phyloP scores from a whole-genome alignment of 2,888 invertebrate genomes.

The Synergus laeviventris region DNA sequence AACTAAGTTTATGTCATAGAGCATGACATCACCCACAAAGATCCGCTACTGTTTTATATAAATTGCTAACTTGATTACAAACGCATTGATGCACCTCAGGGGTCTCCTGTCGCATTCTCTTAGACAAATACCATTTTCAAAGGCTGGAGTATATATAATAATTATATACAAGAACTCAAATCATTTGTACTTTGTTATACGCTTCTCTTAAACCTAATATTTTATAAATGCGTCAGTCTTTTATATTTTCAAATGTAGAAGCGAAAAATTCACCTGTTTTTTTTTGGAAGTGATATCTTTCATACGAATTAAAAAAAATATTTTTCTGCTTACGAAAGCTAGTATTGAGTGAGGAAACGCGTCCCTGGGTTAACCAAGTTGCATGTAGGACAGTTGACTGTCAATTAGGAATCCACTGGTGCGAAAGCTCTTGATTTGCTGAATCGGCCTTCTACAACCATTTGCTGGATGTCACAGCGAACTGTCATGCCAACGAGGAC shows the following conservation, averaged over 20 bases:
- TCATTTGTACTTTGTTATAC: not conserved
- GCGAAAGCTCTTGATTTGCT: slow-evolving; percentile 64
- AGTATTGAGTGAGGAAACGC: slow-evolving; percentile 1
- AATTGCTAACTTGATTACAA: slow-evolving; percentile 74
- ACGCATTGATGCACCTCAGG: slow-evolving; percentile 63
- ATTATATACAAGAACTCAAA: not conserved
- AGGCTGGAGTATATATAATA: slow-evolving; percentile 16
- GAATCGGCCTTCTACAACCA: slow-evolving; percentile 65
- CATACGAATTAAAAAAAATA: not conserved
- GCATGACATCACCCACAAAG: slow-evolving; percentile 59
- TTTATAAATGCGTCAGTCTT: not conserved
- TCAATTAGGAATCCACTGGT: slow-evolving; percentile 64
- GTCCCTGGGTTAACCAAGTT: slow-evolving; percentile 41
- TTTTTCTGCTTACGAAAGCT: slow-evolving; percentile 25
- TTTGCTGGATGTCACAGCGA: too few relatives aligned
- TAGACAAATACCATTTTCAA: slow-evolving; percentile 18
- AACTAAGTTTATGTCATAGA: slow-evolving; percentile 68
- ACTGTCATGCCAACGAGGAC: slow-evolving; percentile 41
- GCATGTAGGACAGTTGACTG: slow-evolving; percentile 58
- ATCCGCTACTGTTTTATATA: slow-evolving; percentile 71
- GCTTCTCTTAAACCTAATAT: not conserved
- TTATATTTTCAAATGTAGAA: not conserved
- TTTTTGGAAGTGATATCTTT: not conserved
- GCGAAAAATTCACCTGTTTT: not conserved
- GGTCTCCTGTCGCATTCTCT: slow-evolving; percentile 61